Conservation (phyloP, 2,797 vertebrate species). For the Sarcoramphus papa region DNA sequence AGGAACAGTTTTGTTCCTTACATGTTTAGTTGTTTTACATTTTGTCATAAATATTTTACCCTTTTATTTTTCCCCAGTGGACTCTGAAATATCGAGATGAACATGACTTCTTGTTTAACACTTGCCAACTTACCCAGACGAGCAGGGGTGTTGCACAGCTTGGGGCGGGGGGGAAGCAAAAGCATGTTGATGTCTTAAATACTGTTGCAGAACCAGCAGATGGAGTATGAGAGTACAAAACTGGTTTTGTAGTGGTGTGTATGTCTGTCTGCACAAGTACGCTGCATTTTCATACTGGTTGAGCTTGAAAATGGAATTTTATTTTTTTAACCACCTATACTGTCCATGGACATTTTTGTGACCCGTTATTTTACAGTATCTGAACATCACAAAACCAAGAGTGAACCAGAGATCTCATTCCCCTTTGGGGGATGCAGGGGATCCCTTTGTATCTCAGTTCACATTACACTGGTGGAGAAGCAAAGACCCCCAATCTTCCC, state of each 20-base stretch:
- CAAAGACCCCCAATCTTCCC: fast-evolving
- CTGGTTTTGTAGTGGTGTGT: fast-evolving
- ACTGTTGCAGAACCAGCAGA: neutral
- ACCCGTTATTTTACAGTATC: fast-evolving
- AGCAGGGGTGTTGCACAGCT: neutral
- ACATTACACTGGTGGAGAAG: fast-evolving
- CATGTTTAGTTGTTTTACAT: constrained; percentile 9
- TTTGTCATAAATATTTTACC: constrained; percentile 51
- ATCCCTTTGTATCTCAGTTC: neutral
- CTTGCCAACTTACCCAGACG: neutral
- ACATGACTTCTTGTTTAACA: constrained; percentile 7
- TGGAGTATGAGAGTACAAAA: constrained; percentile 10
- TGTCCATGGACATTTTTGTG: neutral
- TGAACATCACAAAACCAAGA: neutral
- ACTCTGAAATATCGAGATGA: constrained; percentile 28
- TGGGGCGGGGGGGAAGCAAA: too few species aligned
- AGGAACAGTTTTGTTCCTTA: neutral
- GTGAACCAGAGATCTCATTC: neutral
- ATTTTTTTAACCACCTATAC: neutral
- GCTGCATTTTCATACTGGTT: fast-evolving
- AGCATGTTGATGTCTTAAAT: neutral
- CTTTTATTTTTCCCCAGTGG: constrained; percentile 25
- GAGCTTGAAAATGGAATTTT: neutral
- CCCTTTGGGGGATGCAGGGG: neutral
- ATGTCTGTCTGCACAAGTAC: neutral